These are phyloP conservation scores for Synanthedon myopaeformis DNA, from an alignment of 2,888 invertebrate genomes.

Conservation along the genomic window DNA sequence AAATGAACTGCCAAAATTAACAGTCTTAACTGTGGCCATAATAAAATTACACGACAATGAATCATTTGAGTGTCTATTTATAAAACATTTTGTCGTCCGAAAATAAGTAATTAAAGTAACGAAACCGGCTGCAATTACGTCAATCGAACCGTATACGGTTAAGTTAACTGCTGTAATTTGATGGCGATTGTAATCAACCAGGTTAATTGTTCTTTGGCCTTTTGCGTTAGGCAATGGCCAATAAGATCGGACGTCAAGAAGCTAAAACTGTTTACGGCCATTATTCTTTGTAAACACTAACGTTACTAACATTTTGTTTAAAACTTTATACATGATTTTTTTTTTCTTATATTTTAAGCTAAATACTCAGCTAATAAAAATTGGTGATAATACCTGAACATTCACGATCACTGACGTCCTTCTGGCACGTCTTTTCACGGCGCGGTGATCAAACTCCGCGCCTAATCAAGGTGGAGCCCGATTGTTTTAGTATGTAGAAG, in stretches of 20 bases:
- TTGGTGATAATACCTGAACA: too few relatives aligned
- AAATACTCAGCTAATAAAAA: too few relatives aligned
- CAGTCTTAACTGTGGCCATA: not conserved
- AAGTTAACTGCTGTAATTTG: constrained; percentile 4
- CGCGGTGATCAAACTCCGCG: too few relatives aligned
- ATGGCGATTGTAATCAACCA: constrained; percentile 16
- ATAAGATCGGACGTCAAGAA: constrained; percentile 6
- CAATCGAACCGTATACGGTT: not conserved
- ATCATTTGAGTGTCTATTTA: not conserved
- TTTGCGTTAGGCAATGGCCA: constrained; percentile 15
- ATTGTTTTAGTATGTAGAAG: too few relatives aligned
- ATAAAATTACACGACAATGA: not conserved
- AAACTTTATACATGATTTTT: too few relatives aligned
- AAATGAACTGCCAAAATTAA: too few relatives aligned
- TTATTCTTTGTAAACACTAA: too few relatives aligned
- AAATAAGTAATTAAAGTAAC: not conserved
- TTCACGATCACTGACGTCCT: too few relatives aligned
- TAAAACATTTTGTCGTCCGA: not conserved
- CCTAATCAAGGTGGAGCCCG: too few relatives aligned
- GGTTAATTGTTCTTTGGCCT: constrained; percentile 16
- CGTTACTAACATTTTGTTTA: too few relatives aligned
- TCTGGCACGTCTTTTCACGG: too few relatives aligned
- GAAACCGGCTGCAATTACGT: not conserved
- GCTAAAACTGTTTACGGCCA: not conserved
- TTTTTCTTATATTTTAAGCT: too few relatives aligned